Conservation (phyloP, 1,140 invertebrate species). For the Melipona quadrifasciata region DNA sequence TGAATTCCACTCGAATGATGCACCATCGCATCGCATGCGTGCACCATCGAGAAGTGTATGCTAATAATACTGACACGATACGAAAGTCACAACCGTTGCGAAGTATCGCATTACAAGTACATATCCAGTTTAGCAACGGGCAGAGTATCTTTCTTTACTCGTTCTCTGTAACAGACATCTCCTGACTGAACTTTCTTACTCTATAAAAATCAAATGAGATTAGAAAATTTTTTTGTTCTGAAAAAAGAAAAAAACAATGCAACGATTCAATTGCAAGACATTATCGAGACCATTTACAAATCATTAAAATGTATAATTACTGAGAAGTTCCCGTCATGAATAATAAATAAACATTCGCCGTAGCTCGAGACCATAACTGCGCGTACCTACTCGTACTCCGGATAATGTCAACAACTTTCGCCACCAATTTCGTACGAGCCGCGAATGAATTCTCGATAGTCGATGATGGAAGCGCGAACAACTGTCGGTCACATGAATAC, state of each 20-base stretch:
- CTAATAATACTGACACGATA: conserved; percentile 31
- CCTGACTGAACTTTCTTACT: too few species aligned
- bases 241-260: neutral
- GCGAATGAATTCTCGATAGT: conserved; percentile 14
- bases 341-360: conserved; percentile 42
- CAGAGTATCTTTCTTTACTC: neutral
- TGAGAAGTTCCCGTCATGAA: conserved; percentile 44
- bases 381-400: neutral
- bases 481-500: conserved; percentile 1
- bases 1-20: conserved; percentile 24
- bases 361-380: conserved; percentile 1
- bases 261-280: neutral
- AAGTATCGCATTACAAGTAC: conserved; percentile 14
- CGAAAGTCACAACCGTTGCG: conserved; percentile 12
- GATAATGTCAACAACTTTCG: conserved; percentile 62
- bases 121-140: conserved; percentile 14
- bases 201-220: neutral
- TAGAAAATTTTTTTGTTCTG: neutral
- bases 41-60: conserved; percentile 22
- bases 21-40: neutral
- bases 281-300: conserved; percentile 37
- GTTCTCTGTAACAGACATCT: neutral
- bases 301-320: conserved; percentile 53
- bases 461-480: neutral
- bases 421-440: conserved; percentile 48